Evolutionary conservation across 30 jellyfish, hydroid and myxozoan species (phyloP).

Genomic region (Morbakka virulenta): DNA sequence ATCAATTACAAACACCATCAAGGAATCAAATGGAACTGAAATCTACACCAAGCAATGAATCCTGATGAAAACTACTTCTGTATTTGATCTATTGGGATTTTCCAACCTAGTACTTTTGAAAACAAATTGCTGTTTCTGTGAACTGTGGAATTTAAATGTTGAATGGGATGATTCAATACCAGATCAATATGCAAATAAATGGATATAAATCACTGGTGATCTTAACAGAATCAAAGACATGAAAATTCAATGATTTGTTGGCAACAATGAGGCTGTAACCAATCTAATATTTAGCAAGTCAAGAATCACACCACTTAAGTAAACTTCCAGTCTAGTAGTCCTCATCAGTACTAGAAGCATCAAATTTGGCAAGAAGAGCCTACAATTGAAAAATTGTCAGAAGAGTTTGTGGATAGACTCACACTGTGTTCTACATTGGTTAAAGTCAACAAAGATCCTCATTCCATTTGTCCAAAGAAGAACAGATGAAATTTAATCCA

Average conservation of each 20-base stretch:
- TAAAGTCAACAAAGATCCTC: too few relatives aligned
- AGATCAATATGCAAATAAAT: too few relatives aligned
- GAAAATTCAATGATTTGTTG: conserved; percentile 13
- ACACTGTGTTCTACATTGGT: conserved; percentile 19
- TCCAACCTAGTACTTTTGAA: conserved; percentile 3
- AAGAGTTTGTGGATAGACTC: conserved; percentile 19
- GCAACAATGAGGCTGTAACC: not conserved
- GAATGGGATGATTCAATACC: conserved; percentile 52
- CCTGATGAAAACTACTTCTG: conserved; percentile 13
- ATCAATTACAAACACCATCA: not conserved
- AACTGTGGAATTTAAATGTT: conserved; percentile 15
- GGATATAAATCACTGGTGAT: conserved; percentile 4
- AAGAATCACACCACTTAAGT: conserved; percentile 8
- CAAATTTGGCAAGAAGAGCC: not conserved
- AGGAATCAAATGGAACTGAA: not conserved
- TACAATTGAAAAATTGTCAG: not conserved
- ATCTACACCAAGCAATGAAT: conserved; percentile 14
- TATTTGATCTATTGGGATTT: conserved; percentile 8
- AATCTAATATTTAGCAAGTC: conserved; percentile 3
- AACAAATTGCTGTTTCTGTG: not conserved
- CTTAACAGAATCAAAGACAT: not conserved
- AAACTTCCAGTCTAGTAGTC: not conserved
- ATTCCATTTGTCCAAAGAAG: too few relatives aligned
- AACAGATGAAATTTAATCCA: not conserved
- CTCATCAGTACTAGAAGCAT: conserved; percentile 12